These are phyloP conservation scores for Tenthredo scrophulariae DNA, from an alignment of 2,888 invertebrate genomes.

Conservation along the genomic window DNA sequence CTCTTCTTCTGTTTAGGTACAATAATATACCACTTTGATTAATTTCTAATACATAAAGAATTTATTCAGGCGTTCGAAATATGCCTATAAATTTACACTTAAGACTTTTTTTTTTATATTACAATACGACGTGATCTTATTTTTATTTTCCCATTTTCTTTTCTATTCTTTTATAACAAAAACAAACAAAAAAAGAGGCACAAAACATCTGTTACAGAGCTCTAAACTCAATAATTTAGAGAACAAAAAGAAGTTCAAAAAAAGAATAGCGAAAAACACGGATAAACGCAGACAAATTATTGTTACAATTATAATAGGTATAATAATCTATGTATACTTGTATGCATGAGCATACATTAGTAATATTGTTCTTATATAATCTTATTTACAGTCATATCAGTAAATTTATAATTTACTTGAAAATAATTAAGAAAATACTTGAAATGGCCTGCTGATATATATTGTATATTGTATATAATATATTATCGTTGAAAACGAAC, in stretches of 20 bases:
- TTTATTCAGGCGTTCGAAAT: constrained; percentile 33
- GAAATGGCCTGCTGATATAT: constrained; percentile 29
- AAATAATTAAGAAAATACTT: constrained; percentile 29
- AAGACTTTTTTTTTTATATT: constrained; percentile 14
- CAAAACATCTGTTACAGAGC: not conserved
- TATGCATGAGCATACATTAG: constrained; percentile 34
- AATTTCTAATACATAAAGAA: constrained; percentile 44
- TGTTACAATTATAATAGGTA: not conserved
- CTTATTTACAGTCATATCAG: constrained; percentile 45
- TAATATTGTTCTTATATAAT: constrained; percentile 44
- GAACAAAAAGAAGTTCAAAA: not conserved
- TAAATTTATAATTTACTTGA: constrained; percentile 37
- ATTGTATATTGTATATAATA: not conserved
- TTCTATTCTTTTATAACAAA: constrained; percentile 42
- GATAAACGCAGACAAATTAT: constrained; percentile 5
- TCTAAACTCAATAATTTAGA: not conserved
- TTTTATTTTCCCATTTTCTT: constrained; percentile 39
- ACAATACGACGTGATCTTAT: constrained; percentile 54
- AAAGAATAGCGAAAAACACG: not conserved
- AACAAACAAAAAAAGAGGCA: not conserved
- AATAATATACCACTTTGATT: constrained; percentile 41
- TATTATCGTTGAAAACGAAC: constrained; percentile 1
- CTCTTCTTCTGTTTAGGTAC: constrained; percentile 28
- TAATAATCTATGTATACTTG: constrained; percentile 15
- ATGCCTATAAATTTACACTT: constrained; percentile 52